phyloP scores from a whole-genome alignment of 2,113 vertebrate genomes.

The Nettapus auritus region DNA sequence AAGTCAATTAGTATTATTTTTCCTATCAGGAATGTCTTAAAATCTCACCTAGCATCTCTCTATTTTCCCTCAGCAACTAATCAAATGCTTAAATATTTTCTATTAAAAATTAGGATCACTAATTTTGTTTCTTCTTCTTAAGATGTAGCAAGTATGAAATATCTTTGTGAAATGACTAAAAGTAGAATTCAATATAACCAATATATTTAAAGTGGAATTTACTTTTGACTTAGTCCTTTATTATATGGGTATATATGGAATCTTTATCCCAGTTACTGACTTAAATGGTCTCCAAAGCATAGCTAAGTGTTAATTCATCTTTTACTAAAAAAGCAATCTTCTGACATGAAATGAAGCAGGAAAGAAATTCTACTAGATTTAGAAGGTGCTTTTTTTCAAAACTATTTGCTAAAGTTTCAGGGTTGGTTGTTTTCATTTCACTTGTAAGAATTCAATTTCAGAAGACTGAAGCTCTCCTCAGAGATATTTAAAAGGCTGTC shows the following conservation, averaged over 20 bases:
- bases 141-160: background rate
- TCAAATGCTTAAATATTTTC: background rate
- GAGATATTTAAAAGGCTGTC: constrained; percentile 3
- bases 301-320: background rate
- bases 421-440: background rate
- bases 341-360: background rate
- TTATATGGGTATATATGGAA: background rate
- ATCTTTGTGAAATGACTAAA: background rate
- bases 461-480: background rate
- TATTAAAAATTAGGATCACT: background rate
- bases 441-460: background rate
- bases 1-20: background rate
- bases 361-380: background rate
- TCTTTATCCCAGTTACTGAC: background rate
- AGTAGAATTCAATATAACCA: background rate
- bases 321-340: background rate
- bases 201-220: background rate
- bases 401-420: background rate
- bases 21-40: background rate
- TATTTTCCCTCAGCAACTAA: background rate
- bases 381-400: background rate
- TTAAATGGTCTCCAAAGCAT: background rate
- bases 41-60: background rate
- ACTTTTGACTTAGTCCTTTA: background rate
- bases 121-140: background rate